Base-by-base conservation (phyloP, 1,140 invertebrate genomes). In the Glossosoma conforme region DNA sequence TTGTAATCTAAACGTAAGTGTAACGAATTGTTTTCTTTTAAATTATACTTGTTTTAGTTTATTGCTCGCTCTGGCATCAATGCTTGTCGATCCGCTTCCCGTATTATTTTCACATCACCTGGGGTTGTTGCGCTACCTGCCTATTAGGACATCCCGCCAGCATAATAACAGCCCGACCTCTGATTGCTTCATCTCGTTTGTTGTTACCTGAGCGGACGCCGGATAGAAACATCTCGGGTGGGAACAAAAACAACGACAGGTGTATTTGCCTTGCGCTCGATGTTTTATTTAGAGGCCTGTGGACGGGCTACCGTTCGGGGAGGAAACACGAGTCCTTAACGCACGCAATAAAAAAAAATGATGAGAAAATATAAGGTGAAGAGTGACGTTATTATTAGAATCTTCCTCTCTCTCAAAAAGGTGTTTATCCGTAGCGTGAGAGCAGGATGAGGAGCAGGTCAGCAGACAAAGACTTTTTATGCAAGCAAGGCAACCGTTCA, bases 111-210 rank as follows among this genome's bases (percentile, higher is more conserved):
- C 32, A 33, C 32, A 33, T 33, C 32, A 33, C 32, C 32, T 33
- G 32, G 32, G 32, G 32, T 33, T 4, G 32, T 24, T 19, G 45
- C 17, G 32, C 50, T 52, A 52, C 50, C 50, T 52, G 50, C 50
- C 46, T 52, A 52, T 52, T 52, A 52, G 41, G 50, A 37, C 40
- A 45, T 45, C 24, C 46, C 33, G 13, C 18, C 21, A 19, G 13
- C 13, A 33, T 33, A 45, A 52, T 45, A 45, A 44, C 44, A 28
- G 46, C 36, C 44, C 44, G 42, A 30, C 33, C 37, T 52, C 46
- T 52, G 50, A 52, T 52, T 52, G 50, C 50, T 52, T 52, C 46
- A 52, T 52, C 50, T 52, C 50, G 43, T 46, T 52, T 52, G 50
- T 52, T 52, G 46, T 52, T 52, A 43, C 46, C 46, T 52, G 50